Evolutionary conservation across 2,113 vertebrate genomes (phyloP).

Genomic region (Platichthys stellatus): DNA sequence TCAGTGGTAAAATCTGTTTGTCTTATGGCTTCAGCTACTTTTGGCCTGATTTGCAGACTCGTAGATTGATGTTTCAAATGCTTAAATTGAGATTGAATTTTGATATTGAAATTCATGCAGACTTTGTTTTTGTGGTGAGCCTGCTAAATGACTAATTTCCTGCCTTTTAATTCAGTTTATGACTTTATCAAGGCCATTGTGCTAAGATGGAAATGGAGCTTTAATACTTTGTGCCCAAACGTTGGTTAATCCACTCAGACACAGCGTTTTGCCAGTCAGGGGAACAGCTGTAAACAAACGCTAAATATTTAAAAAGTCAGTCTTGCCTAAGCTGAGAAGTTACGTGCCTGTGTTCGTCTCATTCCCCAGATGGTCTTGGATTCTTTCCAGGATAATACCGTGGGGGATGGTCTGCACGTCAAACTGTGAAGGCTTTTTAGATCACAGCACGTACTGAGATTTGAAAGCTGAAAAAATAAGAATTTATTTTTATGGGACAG

Average conservation of each 20-base stretch:
- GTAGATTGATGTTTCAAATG: slow-evolving; percentile 29
- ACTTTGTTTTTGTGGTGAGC: slow-evolving; percentile 1
- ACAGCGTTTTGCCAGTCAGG: slow-evolving; percentile 39
- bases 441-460: slow-evolving; percentile 17
- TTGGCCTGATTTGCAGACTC: slow-evolving; percentile 53
- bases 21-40: slow-evolving; percentile 38
- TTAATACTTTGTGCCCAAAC: slow-evolving; percentile 48
- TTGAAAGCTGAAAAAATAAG: slow-evolving; percentile 14
- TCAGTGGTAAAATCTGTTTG: slow-evolving; percentile 12
- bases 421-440: slow-evolving; percentile 31
- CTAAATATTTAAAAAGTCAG: slow-evolving; percentile 58
- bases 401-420: not conserved
- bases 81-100: slow-evolving; percentile 44
- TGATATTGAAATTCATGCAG: slow-evolving; percentile 7
- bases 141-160: slow-evolving; percentile 23
- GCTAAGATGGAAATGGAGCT: slow-evolving; percentile 28
- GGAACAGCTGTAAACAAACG: slow-evolving; percentile 60
- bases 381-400: not conserved
- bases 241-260: slow-evolving; percentile 49
- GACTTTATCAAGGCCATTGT: slow-evolving; percentile 8
- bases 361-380: slow-evolving; percentile 10
- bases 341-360: slow-evolving; percentile 17
- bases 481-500: slow-evolving; percentile 23
- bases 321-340: slow-evolving; percentile 43
- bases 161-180: not conserved